Conservation (phyloP, 2,797 vertebrate species). For the Brachyrhaphis roseni region DNA sequence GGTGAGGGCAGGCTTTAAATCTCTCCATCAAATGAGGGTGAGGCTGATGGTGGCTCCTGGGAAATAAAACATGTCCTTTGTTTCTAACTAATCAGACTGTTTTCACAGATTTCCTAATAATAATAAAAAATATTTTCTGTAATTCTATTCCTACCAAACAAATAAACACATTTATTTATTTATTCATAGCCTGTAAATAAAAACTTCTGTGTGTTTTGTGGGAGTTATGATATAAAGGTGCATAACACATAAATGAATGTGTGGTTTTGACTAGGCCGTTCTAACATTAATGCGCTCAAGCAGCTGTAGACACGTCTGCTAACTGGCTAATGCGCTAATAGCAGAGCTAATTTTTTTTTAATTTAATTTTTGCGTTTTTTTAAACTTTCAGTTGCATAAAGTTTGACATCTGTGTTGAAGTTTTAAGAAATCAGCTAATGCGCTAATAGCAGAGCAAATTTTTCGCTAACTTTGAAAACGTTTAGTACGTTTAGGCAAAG, state of each 20-base stretch:
- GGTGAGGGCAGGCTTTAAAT: slow-evolving; percentile 64
- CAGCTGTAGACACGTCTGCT: neutral
- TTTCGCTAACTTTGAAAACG: neutral
- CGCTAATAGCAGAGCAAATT: neutral
- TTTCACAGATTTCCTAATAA: slow-evolving; percentile 15
- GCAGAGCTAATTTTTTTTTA: neutral
- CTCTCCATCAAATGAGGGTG: slow-evolving; percentile 67
- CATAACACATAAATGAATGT: neutral
- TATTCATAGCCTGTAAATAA: neutral
- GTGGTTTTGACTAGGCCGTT: neutral
- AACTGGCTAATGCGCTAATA: neutral
- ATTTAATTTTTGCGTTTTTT: neutral
- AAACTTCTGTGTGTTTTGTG: neutral
- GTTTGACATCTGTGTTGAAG: no score
- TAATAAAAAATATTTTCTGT: neutral
- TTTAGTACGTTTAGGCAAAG: neutral
- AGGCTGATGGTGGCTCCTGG: slow-evolving; percentile 38
- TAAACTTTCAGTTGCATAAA: no score
- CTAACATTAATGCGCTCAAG: neutral
- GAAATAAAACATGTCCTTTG: slow-evolving; percentile 54
- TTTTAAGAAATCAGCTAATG: neutral
- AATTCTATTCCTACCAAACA: neutral
- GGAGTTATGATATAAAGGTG: neutral
- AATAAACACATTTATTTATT: neutral
- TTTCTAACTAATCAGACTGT: slow-evolving; percentile 46